These are phyloP conservation scores for Hydrozoanthus tunicans DNA, from an alignment of 64 coral and sea anemone genomes.

Conservation along the genomic window DNA sequence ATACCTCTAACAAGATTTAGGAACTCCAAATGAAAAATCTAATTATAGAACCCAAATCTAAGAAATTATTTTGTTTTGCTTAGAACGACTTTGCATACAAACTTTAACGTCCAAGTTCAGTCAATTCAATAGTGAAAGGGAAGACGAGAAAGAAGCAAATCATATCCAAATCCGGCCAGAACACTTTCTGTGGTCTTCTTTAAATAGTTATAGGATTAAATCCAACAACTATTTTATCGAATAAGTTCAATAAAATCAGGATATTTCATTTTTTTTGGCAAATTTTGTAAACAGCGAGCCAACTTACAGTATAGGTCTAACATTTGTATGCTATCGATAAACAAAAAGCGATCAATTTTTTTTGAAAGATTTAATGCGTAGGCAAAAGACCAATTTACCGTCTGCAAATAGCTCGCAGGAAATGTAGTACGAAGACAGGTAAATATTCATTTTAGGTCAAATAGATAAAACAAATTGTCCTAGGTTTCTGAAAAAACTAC, in stretches of 20 bases:
- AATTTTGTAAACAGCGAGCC: not conserved
- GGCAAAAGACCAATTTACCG: not conserved
- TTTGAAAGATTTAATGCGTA: not conserved
- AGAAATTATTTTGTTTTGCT: no score
- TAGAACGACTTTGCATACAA: no score
- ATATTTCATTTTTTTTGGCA: slow-evolving; percentile 11
- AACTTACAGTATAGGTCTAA: slow-evolving; percentile 2
- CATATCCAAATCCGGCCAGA: not conserved
- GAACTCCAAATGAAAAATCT: no score
- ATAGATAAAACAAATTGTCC: slow-evolving; percentile 11
- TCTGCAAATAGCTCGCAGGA: slow-evolving; percentile 6
- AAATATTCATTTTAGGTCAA: not conserved
- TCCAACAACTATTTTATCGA: slow-evolving; percentile 1
- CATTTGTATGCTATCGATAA: not conserved
- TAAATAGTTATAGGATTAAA: not conserved
- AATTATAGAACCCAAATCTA: no score
- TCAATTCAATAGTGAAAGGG: no score
- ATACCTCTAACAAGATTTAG: no score
- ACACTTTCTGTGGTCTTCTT: not conserved
- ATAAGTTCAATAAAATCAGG: not conserved
- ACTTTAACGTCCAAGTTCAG: no score
- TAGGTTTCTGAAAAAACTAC: not conserved
- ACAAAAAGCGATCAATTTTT: not conserved
- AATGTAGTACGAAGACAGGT: not conserved
- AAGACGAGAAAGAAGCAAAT: no score